Conservation (phyloP, 2,888 invertebrate species). For the Diarsia brunnea region DNA sequence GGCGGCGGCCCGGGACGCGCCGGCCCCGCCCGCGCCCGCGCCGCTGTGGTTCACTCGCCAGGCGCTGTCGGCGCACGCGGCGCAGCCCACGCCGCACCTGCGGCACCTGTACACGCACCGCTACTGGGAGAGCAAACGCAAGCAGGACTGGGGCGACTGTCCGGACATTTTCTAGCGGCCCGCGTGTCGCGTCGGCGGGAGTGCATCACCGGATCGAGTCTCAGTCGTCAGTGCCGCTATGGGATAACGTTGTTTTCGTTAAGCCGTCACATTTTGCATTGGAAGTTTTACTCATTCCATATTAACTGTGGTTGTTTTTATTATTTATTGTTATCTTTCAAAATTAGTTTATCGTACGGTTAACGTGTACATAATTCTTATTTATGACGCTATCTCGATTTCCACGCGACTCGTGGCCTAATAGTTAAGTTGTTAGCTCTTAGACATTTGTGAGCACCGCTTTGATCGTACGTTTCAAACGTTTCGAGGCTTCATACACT, state of each 20-base stretch:
- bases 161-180: slow-evolving; percentile 95
- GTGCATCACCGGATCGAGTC: slow-evolving; percentile 51
- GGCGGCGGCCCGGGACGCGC: slow-evolving; percentile 92
- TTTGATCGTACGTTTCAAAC: slow-evolving; percentile 44
- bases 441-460: slow-evolving; percentile 60
- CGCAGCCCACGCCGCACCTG: slow-evolving; percentile 85
- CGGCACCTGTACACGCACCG: slow-evolving; percentile 95
- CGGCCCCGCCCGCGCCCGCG: slow-evolving; percentile 92
- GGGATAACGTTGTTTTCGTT: slow-evolving; percentile 53
- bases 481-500: slow-evolving; percentile 49
- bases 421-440: slow-evolving; percentile 58
- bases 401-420: slow-evolving; percentile 71
- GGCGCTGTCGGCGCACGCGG: slow-evolving; percentile 92
- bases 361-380: slow-evolving; percentile 71
- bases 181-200: slow-evolving; percentile 22
- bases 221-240: slow-evolving; percentile 49
- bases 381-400: slow-evolving; percentile 67
- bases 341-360: slow-evolving; percentile 62
- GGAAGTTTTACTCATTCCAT: slow-evolving; percentile 73
- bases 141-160: slow-evolving; percentile 96
- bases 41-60: slow-evolving; percentile 98
- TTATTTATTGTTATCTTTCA: slow-evolving; percentile 69
- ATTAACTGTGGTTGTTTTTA: slow-evolving; percentile 72
- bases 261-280: slow-evolving; percentile 61
- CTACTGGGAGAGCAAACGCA: slow-evolving; percentile 98